Percentiles rank a stretch among this genome's conserved stretches.
These are phyloP conservation scores for Ramazzottius varieornatus DNA, from an alignment of 2,888 invertebrate species.

Conservation along the genomic window DNA sequence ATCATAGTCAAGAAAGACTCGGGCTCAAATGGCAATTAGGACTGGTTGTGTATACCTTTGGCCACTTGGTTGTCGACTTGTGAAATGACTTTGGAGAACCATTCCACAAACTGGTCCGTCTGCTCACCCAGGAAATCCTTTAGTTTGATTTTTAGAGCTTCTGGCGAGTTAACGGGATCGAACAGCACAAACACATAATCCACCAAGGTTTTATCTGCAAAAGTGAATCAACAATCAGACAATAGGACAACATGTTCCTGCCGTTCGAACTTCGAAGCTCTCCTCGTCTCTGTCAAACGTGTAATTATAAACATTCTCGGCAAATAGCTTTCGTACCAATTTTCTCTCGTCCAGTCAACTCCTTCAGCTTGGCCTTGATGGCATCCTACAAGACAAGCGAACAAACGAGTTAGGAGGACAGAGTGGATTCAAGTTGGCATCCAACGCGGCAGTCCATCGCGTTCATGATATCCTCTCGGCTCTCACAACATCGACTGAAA, in stretches of 20 bases:
- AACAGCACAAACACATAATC: neutral
- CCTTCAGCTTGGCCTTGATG: constrained; percentile 3
- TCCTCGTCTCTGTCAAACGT: no score
- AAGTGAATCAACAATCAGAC: no score
- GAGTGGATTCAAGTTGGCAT: neutral
- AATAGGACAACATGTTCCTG: no score
- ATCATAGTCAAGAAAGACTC: no score
- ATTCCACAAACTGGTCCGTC: neutral
- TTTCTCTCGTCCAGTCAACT: neutral
- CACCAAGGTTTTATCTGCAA: neutral
- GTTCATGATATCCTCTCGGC: no score
- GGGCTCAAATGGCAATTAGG: no score
- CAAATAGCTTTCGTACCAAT: no score
- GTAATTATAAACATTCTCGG: no score
- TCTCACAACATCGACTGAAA: no score
- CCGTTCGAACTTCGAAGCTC: no score
- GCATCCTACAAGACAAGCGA: neutral
- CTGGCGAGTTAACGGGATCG: neutral
- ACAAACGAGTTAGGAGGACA: neutral
- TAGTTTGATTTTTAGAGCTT: neutral
- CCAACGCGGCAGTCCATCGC: neutral
- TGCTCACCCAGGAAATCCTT: neutral
- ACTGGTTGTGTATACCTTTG: neutral
- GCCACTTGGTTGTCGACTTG: neutral
- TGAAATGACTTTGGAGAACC: neutral